These are phyloP conservation scores for Rotaria macrura DNA, from an alignment of 2,888 invertebrate genomes.

Conservation along the genomic window DNA sequence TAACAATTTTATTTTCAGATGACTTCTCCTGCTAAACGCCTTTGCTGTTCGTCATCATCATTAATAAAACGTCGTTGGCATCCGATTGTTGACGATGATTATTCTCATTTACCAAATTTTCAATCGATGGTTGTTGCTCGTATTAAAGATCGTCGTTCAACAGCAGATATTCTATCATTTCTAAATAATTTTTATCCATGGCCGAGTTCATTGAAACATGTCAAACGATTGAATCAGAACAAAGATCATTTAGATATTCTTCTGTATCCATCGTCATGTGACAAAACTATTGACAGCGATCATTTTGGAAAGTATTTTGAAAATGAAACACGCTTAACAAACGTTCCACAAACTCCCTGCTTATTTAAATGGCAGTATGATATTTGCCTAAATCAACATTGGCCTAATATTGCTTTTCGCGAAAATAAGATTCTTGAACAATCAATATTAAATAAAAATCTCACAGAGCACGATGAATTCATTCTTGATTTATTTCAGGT, in stretches of 20 bases:
- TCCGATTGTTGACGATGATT: background rate
- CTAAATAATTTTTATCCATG: background rate
- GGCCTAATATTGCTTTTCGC: constrained; percentile 4
- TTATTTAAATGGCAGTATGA: constrained; percentile 26
- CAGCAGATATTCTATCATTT: background rate
- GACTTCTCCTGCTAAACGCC: background rate
- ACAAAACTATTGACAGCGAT: background rate
- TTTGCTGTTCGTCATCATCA: background rate
- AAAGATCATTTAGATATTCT: background rate
- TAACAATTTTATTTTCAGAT: background rate
- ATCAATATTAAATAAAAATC: background rate
- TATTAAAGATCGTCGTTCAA: background rate
- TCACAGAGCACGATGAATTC: background rate
- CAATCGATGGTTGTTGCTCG: background rate
- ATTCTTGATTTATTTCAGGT: background rate
- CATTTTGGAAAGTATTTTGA: background rate
- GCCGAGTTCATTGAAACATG: background rate
- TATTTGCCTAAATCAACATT: constrained; percentile 20
- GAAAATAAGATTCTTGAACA: background rate
- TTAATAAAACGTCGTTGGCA: background rate
- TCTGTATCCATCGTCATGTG: background rate
- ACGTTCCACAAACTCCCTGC: background rate
- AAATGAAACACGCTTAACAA: background rate
- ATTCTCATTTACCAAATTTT: background rate
- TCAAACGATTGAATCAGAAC: background rate